Conservation (phyloP, 2,113 vertebrate genomes). For the Dromiciops gliroides region DNA sequence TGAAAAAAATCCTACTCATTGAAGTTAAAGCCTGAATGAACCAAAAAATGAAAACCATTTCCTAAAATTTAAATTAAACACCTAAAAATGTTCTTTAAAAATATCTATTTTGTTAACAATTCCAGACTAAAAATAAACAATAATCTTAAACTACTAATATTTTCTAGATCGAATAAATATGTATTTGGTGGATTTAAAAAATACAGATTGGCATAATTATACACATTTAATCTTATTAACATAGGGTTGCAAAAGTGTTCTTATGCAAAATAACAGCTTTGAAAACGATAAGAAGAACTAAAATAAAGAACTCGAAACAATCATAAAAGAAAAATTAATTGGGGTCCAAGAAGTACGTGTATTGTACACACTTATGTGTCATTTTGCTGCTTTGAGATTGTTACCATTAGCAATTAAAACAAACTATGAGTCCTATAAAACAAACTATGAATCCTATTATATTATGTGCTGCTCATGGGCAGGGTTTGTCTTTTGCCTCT, state of each 20-base stretch:
- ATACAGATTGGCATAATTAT: neutral
- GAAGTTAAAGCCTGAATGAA: neutral
- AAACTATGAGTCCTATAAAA: neutral
- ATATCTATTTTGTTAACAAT: neutral
- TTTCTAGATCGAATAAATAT: neutral
- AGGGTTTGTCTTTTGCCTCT: no score
- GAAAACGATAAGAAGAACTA: neutral
- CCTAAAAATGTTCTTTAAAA: neutral
- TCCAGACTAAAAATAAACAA: neutral
- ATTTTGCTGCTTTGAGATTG: neutral
- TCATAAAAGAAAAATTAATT: neutral
- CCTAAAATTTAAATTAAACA: neutral
- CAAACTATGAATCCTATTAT: neutral
- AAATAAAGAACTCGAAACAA: neutral
- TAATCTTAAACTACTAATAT: neutral
- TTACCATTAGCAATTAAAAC: conserved; percentile 14
- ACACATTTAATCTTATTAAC: conserved; percentile 4
- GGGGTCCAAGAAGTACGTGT: neutral
- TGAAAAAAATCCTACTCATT: neutral
- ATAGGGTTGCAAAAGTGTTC: neutral
- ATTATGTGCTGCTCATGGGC: neutral
- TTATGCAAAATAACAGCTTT: neutral
- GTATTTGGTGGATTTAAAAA: neutral
- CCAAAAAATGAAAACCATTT: neutral
- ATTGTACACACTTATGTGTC: neutral